A percentile compares a stretch with the other conserved stretches of the same genome.
These are phyloP conservation scores for Anguilla pacifica DNA, from an alignment of 2,797 vertebrate species.

Conservation along the genomic window DNA sequence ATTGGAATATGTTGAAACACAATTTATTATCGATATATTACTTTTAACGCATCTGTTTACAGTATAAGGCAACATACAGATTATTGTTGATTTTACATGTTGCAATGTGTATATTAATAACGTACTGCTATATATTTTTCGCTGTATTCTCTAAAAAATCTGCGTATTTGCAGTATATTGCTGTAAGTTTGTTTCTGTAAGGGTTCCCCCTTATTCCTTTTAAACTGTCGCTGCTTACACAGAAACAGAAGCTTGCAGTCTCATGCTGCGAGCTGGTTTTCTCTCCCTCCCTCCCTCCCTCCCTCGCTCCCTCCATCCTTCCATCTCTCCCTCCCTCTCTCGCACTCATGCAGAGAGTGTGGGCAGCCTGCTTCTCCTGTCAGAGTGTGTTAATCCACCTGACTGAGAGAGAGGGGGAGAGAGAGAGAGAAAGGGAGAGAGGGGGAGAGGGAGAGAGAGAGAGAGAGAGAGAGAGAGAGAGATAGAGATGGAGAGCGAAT, in stretches of 20 bases:
- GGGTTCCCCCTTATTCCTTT: not conserved
- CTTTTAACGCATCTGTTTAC: no score
- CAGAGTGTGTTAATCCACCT: conserved; percentile 77
- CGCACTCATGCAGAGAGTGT: conserved; percentile 56
- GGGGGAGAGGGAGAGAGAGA: conserved; percentile 47
- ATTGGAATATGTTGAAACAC: no score
- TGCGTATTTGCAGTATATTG: no score
- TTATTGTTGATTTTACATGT: not conserved
- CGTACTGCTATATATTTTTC: no score
- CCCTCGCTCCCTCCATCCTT: conserved; percentile 24
- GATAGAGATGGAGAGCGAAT: not conserved
- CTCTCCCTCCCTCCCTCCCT: not conserved
- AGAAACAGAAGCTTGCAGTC: not conserved
- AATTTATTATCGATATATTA: no score
- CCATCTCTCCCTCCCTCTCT: conserved; percentile 38
- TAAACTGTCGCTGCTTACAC: not conserved
- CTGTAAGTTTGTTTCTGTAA: no score
- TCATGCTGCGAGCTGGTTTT: not conserved
- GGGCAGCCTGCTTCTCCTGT: conserved; percentile 70
- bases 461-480: conserved; percentile 44
- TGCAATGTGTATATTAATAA: not conserved
- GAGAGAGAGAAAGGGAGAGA: conserved; percentile 50
- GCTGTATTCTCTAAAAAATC: no score
- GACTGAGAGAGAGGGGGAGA: conserved; percentile 77
- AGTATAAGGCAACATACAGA: no score